These are phyloP conservation scores for Gyrodactylus salaris DNA, from an alignment of 1,140 invertebrate species.

Conservation along the genomic window DNA sequence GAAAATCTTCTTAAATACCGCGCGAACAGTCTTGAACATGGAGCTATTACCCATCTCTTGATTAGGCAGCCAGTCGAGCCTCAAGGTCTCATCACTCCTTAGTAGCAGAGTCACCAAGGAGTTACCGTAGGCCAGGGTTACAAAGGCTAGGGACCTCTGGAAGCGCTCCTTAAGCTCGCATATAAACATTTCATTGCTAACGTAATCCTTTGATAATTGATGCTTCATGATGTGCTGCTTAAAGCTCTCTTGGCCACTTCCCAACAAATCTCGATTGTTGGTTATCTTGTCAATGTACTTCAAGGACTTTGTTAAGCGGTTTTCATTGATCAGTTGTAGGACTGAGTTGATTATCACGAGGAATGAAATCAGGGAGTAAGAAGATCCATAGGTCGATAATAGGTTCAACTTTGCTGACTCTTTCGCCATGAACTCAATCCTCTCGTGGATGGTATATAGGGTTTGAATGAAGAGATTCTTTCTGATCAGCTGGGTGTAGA, in stretches of 20 bases:
- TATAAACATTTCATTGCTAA: background rate
- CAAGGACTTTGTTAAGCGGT: background rate
- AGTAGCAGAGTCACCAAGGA: background rate
- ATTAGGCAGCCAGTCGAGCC: background rate
- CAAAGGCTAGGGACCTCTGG: background rate
- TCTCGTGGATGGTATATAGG: background rate
- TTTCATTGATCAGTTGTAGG: background rate
- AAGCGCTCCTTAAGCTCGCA: background rate
- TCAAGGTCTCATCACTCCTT: background rate
- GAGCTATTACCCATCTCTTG: background rate
- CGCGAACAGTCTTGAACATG: background rate
- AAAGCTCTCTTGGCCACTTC: background rate
- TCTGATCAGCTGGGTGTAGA: background rate
- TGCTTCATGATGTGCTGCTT: background rate
- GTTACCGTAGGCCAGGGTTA: background rate
- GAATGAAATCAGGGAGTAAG: background rate
- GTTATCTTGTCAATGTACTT: background rate
- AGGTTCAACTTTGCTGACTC: background rate
- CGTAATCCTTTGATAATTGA: background rate
- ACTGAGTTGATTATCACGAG: background rate
- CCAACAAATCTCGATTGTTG: background rate
- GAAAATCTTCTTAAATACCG: background rate
- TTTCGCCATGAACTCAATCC: background rate
- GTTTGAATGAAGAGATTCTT: background rate
- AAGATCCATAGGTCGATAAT: background rate